A percentile compares a stretch with the other conserved stretches of the same genome.
These are phyloP conservation scores for Sebastes umbrosus DNA, from an alignment of 2,797 vertebrate species.

Conservation along the genomic window DNA sequence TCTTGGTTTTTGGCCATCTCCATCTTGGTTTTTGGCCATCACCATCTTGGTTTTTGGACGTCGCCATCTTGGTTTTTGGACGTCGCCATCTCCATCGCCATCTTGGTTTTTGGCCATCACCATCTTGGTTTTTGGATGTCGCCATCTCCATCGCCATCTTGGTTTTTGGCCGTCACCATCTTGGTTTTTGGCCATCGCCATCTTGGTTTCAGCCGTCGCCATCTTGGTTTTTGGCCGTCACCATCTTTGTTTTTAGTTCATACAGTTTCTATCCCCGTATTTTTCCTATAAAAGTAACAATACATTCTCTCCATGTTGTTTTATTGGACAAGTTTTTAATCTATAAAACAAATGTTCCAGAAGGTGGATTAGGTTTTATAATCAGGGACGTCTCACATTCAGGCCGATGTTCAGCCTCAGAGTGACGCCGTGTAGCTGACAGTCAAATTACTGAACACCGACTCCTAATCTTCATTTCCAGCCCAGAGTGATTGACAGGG, in stretches of 20 bases:
- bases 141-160: no score
- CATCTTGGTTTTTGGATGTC: no score
- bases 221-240: no score
- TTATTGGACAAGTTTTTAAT: background rate
- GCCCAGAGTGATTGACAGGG: constrained; percentile 22
- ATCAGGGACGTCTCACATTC: background rate
- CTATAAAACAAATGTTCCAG: background rate
- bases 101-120: no score
- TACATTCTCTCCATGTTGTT: background rate
- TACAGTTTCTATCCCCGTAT: background rate
- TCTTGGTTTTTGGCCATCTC: no score
- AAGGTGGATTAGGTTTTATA: background rate
- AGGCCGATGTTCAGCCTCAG: background rate
- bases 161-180: no score
- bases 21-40: no score
- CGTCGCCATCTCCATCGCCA: accelerated
- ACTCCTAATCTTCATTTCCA: constrained; percentile 30
- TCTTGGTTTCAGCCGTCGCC: no score
- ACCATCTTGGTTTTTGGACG: no score
- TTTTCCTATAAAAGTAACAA: background rate
- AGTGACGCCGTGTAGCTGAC: background rate
- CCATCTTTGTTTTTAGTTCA: no score
- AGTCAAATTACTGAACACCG: constrained; percentile 2
- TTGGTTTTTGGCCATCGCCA: accelerated
- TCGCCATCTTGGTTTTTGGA: no score